Evolutionary conservation across 2,113 vertebrate genomes (phyloP).

Genomic region (Pycnonotus jocosus): DNA sequence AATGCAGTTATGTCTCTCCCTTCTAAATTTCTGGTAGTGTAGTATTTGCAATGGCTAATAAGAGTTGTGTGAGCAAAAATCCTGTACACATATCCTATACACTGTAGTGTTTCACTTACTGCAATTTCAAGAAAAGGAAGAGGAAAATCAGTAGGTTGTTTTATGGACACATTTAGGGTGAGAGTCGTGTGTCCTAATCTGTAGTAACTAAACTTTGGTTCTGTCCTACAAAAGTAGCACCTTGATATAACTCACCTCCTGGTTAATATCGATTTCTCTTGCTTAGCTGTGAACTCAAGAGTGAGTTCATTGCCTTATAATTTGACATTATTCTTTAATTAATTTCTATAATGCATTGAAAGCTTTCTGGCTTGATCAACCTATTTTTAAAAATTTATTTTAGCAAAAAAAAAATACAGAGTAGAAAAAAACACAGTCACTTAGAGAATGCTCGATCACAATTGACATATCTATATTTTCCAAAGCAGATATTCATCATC

Average conservation of each 20-base stretch:
- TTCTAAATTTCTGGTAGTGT: not conserved
- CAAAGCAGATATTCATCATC: not conserved
- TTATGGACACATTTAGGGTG: not conserved
- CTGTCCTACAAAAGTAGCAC: not conserved
- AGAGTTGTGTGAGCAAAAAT: not conserved
- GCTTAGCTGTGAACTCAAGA: not conserved
- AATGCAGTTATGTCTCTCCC: not conserved
- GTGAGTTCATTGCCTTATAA: not conserved
- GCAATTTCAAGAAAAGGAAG: not conserved
- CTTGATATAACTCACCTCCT: not conserved
- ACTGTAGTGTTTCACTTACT: not conserved
- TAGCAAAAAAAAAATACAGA: not conserved
- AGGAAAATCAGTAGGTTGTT: not conserved
- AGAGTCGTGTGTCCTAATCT: not conserved
- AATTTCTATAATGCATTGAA: not conserved
- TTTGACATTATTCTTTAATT: not conserved
- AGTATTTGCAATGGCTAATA: not conserved
- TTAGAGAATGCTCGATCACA: not conserved
- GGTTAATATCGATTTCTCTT: not conserved
- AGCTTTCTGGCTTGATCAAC: not conserved
- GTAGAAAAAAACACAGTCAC: rapidly evolving
- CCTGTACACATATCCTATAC: too few species aligned
- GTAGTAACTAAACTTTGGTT: not conserved
- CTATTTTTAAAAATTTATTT: not conserved
- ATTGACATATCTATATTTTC: not conserved